Evolutionary conservation across 2,113 vertebrate genomes (phyloP), one percentile per base, ranked within the genome.

Genomic region (Cyanocitta stelleri): DNA sequence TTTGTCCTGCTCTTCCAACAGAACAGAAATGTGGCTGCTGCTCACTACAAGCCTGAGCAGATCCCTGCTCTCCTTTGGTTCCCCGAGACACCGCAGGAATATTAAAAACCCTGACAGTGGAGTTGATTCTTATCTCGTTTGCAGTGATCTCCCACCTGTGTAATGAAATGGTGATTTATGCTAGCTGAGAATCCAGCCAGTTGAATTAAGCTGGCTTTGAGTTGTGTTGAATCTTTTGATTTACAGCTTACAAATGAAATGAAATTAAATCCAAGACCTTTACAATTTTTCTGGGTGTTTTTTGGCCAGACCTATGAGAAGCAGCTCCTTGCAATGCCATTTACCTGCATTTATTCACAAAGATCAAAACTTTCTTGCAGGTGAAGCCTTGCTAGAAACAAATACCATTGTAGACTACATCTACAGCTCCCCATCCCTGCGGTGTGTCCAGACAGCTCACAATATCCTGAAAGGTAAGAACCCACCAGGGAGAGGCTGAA

Each of bases 361-460:
- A 12, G 30, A 32, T 72, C 81, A 29, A 44, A 68, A 69, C 41
- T 94, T 80, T 35, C 48, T 91, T 75, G 58, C 97, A 99, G 99
- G 99, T 44, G 99, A 99, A 97, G 99, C 99, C 48, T 97, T 99
- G 77, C 96, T 99, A 52, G 99, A 99, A 97, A 99, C 98, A 30
- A 98, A 98, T 44, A 98, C 99, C 11, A 33, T 95, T 16, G 97
- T 99, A 24, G 98, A 99, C 93, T 98, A 99, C 85, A 97, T 99
- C 94, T 99, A 99, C 94, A 99, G 99, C 89, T 99, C 99, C 52
- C 99, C 99, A 1, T 99, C 99, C 32, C 97, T 99, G 33, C 99
- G 99, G 87, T 99, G 99, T 19, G 98, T 99, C 12, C 99, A 99
- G 98, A 99, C 99, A 10, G 99, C 99, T 76, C 98, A 99, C 94